Evolutionary conservation across 2,888 invertebrate species (phyloP).

Genomic region (Nebria brevicollis): DNA sequence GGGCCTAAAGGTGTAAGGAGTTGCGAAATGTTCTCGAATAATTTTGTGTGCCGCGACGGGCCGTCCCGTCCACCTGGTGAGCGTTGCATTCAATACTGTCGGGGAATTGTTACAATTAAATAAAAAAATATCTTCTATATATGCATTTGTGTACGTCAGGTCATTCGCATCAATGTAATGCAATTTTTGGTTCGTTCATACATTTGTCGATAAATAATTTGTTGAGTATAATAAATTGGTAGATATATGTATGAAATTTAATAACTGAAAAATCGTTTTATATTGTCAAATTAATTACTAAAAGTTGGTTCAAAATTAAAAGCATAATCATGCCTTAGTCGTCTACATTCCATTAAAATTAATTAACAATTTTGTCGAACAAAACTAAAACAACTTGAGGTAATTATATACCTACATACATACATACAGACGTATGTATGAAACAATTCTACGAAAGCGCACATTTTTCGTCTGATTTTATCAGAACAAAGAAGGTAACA

Average conservation of each 20-base stretch:
- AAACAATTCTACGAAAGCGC: background rate
- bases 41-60: background rate
- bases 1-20: background rate
- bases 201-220: too few species aligned
- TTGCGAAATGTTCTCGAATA: background rate
- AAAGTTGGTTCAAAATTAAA: slow-evolving; percentile 1
- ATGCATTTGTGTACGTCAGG: background rate
- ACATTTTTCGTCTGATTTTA: background rate
- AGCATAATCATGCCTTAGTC: slow-evolving; percentile 14
- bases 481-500: background rate
- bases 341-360: slow-evolving; percentile 13
- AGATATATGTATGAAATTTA: background rate
- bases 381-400: background rate
- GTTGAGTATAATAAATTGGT: too few species aligned
- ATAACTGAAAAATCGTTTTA: background rate
- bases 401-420: background rate
- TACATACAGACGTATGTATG: background rate
- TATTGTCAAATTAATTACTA: background rate
- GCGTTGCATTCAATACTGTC: slow-evolving; percentile 1
- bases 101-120: background rate
- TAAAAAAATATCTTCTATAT: background rate
- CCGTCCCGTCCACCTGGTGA: background rate
- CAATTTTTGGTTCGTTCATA: too few species aligned
- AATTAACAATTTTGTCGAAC: slow-evolving; percentile 11
- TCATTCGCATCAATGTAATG: background rate